A percentile compares a stretch with the other conserved stretches of the same genome.
Evolutionary conservation across 1,140 invertebrate species (phyloP).

Genomic region (Pseudomyrmex pallidus): DNA sequence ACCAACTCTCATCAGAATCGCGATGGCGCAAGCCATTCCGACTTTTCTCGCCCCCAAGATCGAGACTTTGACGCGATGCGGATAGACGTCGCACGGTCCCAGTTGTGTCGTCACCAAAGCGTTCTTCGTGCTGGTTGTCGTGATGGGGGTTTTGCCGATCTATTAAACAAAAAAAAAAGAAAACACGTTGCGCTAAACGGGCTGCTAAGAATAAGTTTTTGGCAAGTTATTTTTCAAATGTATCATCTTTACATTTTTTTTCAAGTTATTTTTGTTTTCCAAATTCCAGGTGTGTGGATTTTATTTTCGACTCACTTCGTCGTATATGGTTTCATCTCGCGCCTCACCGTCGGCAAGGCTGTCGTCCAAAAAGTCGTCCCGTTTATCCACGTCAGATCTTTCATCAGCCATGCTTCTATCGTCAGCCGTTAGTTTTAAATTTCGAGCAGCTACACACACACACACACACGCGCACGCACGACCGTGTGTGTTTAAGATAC

Average conservation of each 20-base stretch:
- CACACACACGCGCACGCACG: too few relatives aligned
- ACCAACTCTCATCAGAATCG: conserved; percentile 79
- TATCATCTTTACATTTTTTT: too few relatives aligned
- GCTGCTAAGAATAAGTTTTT: background rate
- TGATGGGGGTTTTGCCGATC: conserved; percentile 49
- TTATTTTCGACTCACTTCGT: conserved; percentile 21
- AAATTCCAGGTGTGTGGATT: background rate
- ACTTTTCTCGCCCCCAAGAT: conserved; percentile 79
- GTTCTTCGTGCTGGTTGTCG: conserved; percentile 78
- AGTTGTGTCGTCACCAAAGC: conserved; percentile 78
- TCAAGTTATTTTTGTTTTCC: background rate
- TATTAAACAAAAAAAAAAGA: conserved; percentile 25
- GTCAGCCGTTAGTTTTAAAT: background rate
- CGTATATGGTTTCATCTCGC: conserved; percentile 11
- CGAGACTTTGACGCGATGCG: conserved; percentile 78
- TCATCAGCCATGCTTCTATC: conserved; percentile 40
- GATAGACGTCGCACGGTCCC: conserved; percentile 75
- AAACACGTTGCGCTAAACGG: background rate
- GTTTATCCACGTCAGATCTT: conserved; percentile 8
- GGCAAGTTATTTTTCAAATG: background rate
- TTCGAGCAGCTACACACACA: conserved; percentile 16
- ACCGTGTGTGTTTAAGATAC: conserved; percentile 11
- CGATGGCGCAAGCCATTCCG: conserved; percentile 78
- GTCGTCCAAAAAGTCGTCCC: background rate
- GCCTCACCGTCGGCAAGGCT: background rate